Base-by-base conservation (phyloP, 2,888 invertebrate species). In the Phortica magna region DNA sequence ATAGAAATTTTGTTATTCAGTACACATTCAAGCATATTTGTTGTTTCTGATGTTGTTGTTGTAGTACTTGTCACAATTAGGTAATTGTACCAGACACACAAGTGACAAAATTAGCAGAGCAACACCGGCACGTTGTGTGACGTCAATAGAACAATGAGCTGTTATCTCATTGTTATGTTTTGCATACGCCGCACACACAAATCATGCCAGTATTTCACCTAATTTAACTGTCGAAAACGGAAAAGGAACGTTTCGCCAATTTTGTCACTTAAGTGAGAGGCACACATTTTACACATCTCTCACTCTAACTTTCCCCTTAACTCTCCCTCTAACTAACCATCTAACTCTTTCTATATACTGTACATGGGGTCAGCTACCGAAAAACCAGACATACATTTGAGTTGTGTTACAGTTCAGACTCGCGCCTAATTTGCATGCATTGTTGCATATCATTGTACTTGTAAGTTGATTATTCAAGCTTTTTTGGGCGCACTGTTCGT, bases 361-460 rank as follows among this genome's bases (percentile, higher is more conserved):
- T 61, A 17, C 19, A 10, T 22, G 7, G 7, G 65, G 65, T 65
- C 65, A 41, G 19, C 65, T 7, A 39, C 41, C 39, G 39, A 9
- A 14, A 41, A 14, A 10, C 31, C 65, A 14, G 39, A 31, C 53
- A 31, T 31, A 71, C 70, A 71, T 43, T 71, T 71, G 43, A 31
- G 55, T 71, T 71, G 9, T 7, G 55, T 71, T 53, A 61, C 31
- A 17, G 1, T 17, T 41, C 55, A 31, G 70, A 55, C 53, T 74
- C 55, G 78, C 76, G 75, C 78, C 82, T 82, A 88, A 85, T 85
- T 88, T 83, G 88, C 88, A 84, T 84, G 84, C 79, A 80, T 83
- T 85, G 87, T 80, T 81, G 83, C 79, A 78, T 76, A 80, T 80
- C 79, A 78, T 77, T 57, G 57, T 65, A 74, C 68, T 67, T 73